A percentile compares a stretch with the other conserved stretches of the same genome.
phyloP scores from a whole-genome alignment of 2,888 invertebrate species.

The Salpingus planirostris region DNA sequence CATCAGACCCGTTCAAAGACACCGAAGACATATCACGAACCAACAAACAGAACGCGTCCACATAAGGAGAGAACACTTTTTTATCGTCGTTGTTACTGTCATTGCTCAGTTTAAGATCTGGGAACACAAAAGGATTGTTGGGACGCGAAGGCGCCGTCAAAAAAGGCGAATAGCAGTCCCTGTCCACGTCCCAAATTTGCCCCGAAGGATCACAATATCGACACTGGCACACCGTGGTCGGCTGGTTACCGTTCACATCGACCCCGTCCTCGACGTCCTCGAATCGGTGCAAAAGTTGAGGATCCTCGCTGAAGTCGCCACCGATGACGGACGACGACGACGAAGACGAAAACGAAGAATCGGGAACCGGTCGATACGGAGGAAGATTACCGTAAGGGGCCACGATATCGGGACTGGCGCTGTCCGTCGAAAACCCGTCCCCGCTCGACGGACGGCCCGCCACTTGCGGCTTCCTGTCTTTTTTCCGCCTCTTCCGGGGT shows the following conservation, averaged over 20 bases:
- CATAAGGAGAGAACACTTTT: constrained; percentile 6
- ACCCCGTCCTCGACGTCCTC: constrained; percentile 38
- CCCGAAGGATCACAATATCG: constrained; percentile 68
- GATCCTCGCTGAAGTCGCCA: constrained; percentile 25
- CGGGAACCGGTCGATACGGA: constrained; percentile 13
- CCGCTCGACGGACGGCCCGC: constrained; percentile 26
- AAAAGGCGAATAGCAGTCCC: constrained; percentile 48
- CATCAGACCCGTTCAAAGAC: constrained; percentile 24
- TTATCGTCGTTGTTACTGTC: constrained; percentile 1
- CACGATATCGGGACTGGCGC: constrained; percentile 29
- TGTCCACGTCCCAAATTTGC: constrained; percentile 66
- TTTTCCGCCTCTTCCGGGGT: constrained; percentile 81
- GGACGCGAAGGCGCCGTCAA: constrained; percentile 41
- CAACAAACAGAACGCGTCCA: too few relatives aligned
- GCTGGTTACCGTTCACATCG: constrained; percentile 36
- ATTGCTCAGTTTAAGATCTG: too few relatives aligned
- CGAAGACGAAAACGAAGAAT: constrained; percentile 8
- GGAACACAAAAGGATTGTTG: too few relatives aligned
- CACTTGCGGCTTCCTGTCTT: constrained; percentile 68
- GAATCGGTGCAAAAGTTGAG: constrained; percentile 39
- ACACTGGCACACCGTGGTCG: constrained; percentile 56
- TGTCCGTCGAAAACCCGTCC: constrained; percentile 32
- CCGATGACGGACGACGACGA: constrained; percentile 1
- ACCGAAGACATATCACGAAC: constrained; percentile 26
- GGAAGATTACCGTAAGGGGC: too few relatives aligned